Conservation (phyloP, 2,797 vertebrate genomes). For the Propithecus deckenii region DNA sequence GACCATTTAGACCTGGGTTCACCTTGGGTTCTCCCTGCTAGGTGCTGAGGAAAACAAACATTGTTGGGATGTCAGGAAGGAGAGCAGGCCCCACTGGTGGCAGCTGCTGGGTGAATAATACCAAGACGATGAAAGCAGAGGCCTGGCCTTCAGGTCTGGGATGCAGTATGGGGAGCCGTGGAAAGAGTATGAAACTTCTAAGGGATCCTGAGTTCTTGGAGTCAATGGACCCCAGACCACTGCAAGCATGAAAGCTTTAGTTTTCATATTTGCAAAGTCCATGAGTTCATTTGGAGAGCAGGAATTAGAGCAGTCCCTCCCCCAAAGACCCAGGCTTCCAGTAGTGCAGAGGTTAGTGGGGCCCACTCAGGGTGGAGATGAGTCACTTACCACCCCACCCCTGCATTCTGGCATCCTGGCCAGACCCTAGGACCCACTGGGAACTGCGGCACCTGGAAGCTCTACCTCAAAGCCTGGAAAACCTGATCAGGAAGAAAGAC, state of each 20-base stretch:
- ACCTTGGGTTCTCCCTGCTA: background rate
- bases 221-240: background rate
- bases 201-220: background rate
- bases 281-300: constrained; percentile 44
- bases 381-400: constrained; percentile 41
- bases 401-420: background rate
- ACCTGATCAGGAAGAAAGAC: background rate
- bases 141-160: background rate
- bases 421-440: background rate
- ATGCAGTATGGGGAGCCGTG: background rate
- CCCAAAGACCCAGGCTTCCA: constrained; percentile 43
- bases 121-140: background rate
- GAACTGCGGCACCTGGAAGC: background rate
- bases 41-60: background rate
- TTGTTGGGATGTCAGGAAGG: background rate
- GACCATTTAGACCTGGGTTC: background rate
- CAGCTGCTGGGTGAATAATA: background rate
- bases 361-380: background rate
- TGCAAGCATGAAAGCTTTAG: background rate
- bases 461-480: background rate
- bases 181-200: background rate
- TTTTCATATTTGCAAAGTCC: constrained; percentile 56
- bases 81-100: background rate
- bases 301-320: background rate
- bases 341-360: constrained; percentile 62